Conservation (phyloP, 2,113 vertebrate genomes). For the Gasterosteus aculeatus region DNA sequence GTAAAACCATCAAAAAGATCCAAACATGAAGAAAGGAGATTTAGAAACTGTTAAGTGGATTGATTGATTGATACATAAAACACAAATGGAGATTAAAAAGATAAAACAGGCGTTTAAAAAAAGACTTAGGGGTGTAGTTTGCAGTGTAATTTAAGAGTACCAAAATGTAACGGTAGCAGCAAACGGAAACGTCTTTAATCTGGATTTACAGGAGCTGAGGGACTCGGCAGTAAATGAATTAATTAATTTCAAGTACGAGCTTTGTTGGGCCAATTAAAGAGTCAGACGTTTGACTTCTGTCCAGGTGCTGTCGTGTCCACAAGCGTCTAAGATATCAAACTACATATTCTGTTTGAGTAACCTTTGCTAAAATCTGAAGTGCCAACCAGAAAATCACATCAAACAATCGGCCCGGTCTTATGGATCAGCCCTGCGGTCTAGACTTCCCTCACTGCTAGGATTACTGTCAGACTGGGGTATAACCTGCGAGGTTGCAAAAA, state of each 20-base stretch:
- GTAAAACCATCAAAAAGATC: too few species aligned
- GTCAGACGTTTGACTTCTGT: not conserved
- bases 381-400: not conserved
- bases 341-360: not conserved
- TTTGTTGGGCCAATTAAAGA: not conserved
- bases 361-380: not conserved
- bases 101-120: too few species aligned
- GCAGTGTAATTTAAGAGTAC: too few species aligned
- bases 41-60: too few species aligned
- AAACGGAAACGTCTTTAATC: too few species aligned
- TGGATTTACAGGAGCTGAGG: too few species aligned
- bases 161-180: too few species aligned
- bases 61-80: too few species aligned
- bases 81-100: too few species aligned
- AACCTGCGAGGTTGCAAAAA: conserved; percentile 32
- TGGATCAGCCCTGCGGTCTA: conserved; percentile 4
- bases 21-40: too few species aligned
- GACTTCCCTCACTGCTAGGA: not conserved
- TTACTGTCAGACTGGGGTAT: conserved; percentile 13
- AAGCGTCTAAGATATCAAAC: not conserved
- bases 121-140: too few species aligned
- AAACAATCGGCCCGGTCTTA: not conserved
- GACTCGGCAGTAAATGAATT: too few species aligned
- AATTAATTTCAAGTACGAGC: not conserved
- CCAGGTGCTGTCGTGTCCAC: not conserved